Evolutionary conservation across 64 coral and sea anemone species (phyloP).

Genomic region (Montipora capricornis): DNA sequence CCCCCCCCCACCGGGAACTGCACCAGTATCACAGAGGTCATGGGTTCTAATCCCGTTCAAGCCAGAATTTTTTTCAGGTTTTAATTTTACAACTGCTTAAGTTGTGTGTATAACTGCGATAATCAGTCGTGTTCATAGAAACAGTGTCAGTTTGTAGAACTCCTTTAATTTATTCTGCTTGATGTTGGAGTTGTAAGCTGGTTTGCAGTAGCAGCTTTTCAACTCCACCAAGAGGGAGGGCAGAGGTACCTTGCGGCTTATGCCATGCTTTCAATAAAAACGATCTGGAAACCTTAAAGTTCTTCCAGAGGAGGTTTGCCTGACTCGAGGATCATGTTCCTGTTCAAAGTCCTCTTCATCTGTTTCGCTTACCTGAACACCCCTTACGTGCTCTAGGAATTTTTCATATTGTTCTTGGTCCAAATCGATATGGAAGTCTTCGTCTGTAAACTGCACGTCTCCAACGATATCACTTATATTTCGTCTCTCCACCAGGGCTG

Average conservation of each 20-base stretch:
- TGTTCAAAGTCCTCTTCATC: conserved; percentile 34
- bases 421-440: conserved; percentile 52
- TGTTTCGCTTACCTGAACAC: background rate
- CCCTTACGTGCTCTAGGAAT: conserved; percentile 20
- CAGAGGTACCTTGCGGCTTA: conserved; percentile 24
- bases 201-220: conserved; percentile 39
- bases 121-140: conserved; percentile 51
- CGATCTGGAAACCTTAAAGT: conserved; percentile 37
- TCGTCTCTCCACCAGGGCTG: conserved; percentile 38
- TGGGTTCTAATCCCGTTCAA: no score
- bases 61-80: no score
- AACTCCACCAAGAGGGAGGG: conserved; percentile 33
- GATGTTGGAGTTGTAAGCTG: conserved; percentile 43
- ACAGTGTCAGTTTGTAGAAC: conserved; percentile 43
- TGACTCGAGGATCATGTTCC: conserved; percentile 32
- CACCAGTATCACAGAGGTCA: no score
- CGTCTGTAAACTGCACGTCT: conserved; percentile 41
- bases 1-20: no score
- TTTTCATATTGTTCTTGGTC: conserved; percentile 40
- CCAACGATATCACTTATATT: conserved; percentile 21
- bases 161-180: conserved; percentile 51
- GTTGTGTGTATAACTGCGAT: background rate
- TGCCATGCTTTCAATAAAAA: conserved; percentile 28
- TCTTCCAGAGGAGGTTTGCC: conserved; percentile 36
- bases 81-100: no score